Evolutionary conservation across 1,140 invertebrate species (phyloP).

Genomic region (Orius laevigatus): DNA sequence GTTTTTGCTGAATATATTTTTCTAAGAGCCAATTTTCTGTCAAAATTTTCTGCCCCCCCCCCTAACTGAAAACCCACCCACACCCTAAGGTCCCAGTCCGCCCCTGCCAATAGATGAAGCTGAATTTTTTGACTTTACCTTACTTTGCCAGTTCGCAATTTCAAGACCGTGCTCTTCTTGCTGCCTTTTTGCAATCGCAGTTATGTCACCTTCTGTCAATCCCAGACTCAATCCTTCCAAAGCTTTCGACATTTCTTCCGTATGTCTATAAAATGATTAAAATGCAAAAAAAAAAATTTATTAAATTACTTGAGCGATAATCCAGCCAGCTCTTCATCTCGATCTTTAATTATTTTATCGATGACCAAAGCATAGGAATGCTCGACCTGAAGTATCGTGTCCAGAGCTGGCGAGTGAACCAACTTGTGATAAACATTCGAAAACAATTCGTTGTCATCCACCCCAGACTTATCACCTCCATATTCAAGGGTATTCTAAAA

Average conservation of each 20-base stretch:
- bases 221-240: constrained; percentile 43
- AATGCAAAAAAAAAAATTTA: not conserved
- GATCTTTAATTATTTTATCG: constrained; percentile 42
- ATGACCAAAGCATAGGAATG: constrained; percentile 58
- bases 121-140: constrained; percentile 6
- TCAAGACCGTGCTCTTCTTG: constrained; percentile 60
- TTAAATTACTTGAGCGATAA: constrained; percentile 30
- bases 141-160: constrained; percentile 35
- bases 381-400: constrained; percentile 60
- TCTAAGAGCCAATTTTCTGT: too few species aligned
- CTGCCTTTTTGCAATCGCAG: constrained; percentile 52
- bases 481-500: too few species aligned
- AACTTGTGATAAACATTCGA: constrained; percentile 64
- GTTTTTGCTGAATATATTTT: too few species aligned
- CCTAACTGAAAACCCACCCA: too few species aligned
- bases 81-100: too few species aligned
- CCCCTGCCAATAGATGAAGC: too few species aligned
- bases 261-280: constrained; percentile 32
- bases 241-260: constrained; percentile 59
- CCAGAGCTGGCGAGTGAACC: constrained; percentile 63
- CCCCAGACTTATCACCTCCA: too few species aligned
- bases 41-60: too few species aligned
- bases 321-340: constrained; percentile 30
- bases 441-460: constrained; percentile 53
- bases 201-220: constrained; percentile 60